phyloP scores from a whole-genome alignment of 2,888 invertebrate genomes.

The Portevinia maculata region DNA sequence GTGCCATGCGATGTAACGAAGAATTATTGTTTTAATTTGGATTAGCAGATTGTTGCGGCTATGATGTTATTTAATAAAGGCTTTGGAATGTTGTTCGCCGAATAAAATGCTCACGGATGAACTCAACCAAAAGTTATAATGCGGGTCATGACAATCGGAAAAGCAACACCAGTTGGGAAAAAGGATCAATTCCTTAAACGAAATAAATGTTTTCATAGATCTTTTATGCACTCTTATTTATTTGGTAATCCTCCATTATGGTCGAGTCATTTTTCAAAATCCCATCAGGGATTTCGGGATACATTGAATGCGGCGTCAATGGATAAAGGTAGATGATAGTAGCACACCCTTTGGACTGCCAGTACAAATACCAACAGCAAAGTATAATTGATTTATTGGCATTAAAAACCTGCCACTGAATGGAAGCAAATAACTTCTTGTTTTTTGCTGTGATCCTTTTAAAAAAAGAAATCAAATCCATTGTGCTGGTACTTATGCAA shows the following conservation, averaged over 20 bases:
- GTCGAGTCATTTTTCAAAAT: constrained; percentile 79
- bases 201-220: constrained; percentile 75
- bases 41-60: constrained; percentile 9
- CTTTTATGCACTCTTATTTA: constrained; percentile 77
- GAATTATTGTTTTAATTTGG: constrained; percentile 10
- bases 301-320: constrained; percentile 47
- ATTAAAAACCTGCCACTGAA: constrained; percentile 61
- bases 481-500: constrained; percentile 57
- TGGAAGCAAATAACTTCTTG: constrained; percentile 63
- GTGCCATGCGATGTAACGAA: constrained; percentile 13
- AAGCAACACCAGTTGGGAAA: constrained; percentile 40
- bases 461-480: constrained; percentile 71
- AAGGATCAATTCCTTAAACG: constrained; percentile 74
- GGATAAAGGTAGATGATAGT: constrained; percentile 56
- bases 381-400: constrained; percentile 76
- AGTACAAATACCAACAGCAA: constrained; percentile 31
- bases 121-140: constrained; percentile 8
- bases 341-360: constrained; percentile 45
- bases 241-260: constrained; percentile 80
- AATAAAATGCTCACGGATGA: constrained; percentile 1
- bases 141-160: constrained; percentile 33
- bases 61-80: constrained; percentile 38
- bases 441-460: constrained; percentile 66
- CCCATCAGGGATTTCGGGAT: constrained; percentile 81
- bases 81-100: constrained; percentile 20